Base-by-base conservation (phyloP, 2,113 vertebrate genomes). In the Narcine bancroftii region DNA sequence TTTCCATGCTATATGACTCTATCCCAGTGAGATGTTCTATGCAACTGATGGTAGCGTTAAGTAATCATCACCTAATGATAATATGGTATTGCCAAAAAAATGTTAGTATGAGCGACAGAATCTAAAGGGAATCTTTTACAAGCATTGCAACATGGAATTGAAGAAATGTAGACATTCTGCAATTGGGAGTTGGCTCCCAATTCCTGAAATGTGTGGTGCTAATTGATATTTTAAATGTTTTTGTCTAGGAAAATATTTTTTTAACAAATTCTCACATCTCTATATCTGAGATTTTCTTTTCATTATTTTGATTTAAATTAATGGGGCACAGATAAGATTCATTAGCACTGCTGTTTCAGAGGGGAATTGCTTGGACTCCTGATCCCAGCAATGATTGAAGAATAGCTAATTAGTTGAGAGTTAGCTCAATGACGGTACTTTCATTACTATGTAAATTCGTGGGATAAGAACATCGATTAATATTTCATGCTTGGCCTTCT, bases 181-280 rank as follows among this genome's bases (percentile, higher is more conserved):
- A 1, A 93, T 93, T 92, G 93, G 93, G 95, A 94, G 72, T 39
- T 29, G 93, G 69, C 92, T 33, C 92, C 93, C 0, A 0, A 33
- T 92, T 93, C 85, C 92, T 36, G 93, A 83, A 93, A 42, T 93
- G 79, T 93, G 93, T 94, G 92, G 92, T 83, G 94, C 92, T 95
- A 94, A 95, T 92, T 96, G 95, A 96, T 96, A 97, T 96, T 96
- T 96, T 95, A 95, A 96, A 94, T 94, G 94, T 95, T 95, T 95
- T 96, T 96, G 95, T 96, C 96, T 96, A 94, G 94, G 92, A 95
- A 96, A 96, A 96, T 96, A 95, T 97, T 97, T 97, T 96, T 94
- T 96, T 97, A 96, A 95, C 95, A 95, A 95, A 96, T 95, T 94
- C 94, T 93, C 95, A 93, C 93, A 93, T 93, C 92, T 93, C 92